A percentile compares a stretch with the other conserved stretches of the same genome.
These are phyloP conservation scores for Artemisiospiza belli DNA, from an alignment of 2,113 vertebrate genomes.

Conservation along the genomic window DNA sequence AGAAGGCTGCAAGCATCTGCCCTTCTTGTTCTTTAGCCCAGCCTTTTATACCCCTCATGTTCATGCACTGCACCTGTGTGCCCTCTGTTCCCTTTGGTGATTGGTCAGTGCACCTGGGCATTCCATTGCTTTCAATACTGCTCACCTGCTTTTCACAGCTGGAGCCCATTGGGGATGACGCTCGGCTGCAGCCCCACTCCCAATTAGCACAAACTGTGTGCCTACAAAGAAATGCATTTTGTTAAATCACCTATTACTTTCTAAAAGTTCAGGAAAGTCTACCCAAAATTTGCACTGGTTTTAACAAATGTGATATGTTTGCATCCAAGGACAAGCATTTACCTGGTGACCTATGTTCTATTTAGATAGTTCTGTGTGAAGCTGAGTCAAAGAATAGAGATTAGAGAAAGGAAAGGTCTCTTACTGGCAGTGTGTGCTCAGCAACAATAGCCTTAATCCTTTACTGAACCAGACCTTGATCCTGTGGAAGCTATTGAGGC, in stretches of 20 bases:
- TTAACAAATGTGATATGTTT: background rate
- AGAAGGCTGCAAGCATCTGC: rapidly evolving
- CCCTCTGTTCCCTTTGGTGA: background rate
- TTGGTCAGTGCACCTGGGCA: background rate
- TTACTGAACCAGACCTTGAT: background rate
- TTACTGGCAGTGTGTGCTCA: background rate
- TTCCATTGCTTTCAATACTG: background rate
- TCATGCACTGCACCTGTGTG: background rate
- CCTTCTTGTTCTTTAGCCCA: background rate
- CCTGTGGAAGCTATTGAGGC: conserved; percentile 7
- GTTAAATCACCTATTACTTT: background rate
- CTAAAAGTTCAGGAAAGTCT: background rate
- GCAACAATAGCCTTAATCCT: background rate
- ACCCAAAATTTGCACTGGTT: background rate
- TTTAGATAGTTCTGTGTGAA: background rate
- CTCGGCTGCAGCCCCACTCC: background rate
- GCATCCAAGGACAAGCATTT: background rate
- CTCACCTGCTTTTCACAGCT: background rate
- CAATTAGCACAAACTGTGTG: background rate
- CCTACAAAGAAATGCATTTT: background rate
- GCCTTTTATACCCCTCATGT: background rate
- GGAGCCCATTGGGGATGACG: background rate
- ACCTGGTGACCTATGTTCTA: rapidly evolving
- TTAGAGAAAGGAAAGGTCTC: background rate
- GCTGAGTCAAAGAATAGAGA: background rate